Base-by-base conservation (phyloP, 2,797 vertebrate genomes). In the Girardinus metallicus region DNA sequence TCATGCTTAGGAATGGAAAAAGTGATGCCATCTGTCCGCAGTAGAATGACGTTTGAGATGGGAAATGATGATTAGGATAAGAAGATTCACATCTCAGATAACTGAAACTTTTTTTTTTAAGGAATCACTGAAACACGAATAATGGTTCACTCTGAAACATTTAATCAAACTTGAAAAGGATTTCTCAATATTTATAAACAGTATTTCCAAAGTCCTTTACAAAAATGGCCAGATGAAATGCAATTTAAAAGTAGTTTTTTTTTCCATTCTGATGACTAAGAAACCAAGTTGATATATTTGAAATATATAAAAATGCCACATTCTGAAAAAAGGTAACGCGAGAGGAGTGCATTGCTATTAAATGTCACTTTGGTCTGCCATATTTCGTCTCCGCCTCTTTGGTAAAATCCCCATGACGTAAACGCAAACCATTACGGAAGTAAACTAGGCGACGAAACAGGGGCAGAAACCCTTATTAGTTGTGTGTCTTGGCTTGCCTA, bases 371-470 rank as follows among this genome's bases (percentile, higher is more conserved):
- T 3, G 41, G 26, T 7, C 41, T 64, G 16, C 43, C 29, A n/a
- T 39, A 49, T 29, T 5, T 1, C 62, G 41, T 15, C 79, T 71
- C 74, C 90, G 84, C 91, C 93, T 41, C 41, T 36, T 1, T 41
- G 44, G 5, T 34, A 78, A 86, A 84, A 18, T 49, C 18, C 74
- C 78, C 74, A 74, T 88, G 79, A 94, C 93, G 92, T 94, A 86
- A 89, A 43, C 1, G 1, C 8, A 76, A 6, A 80, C 73, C 49
- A 84, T 72, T 74, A 41, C 94, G 94, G 94, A 95, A 95, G 93
- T 91, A 75, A 91, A 88, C 12, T 29, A 9, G 74, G 39, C 81
- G 80, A 84, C 75, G 66, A 62, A 86, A 84, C 84, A 71, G 73
- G 53, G 80, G 87, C 85, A 68, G 78, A 86, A 85, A 88, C 73